Evolutionary conservation across 2,888 invertebrate species (phyloP).

Genomic region (Agriopis leucophaearia): DNA sequence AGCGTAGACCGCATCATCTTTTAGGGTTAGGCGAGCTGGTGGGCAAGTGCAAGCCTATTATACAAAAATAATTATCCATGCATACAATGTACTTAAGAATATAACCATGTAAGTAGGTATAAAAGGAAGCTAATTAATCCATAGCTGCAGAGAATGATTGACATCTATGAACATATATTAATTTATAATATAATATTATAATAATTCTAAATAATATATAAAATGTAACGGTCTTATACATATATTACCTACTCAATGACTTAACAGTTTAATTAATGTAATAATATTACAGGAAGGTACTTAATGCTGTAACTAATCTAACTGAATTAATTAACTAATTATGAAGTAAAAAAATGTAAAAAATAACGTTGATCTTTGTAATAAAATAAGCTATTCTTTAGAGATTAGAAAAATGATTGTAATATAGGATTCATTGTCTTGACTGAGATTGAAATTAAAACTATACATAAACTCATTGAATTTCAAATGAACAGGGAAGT

Average conservation of each 20-base stretch:
- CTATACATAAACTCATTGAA: conserved; percentile 23
- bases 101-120: too few relatives aligned
- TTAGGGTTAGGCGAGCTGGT: too few relatives aligned
- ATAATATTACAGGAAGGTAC: too few relatives aligned
- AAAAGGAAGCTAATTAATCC: neutral
- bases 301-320: too few relatives aligned
- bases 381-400: neutral
- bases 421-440: conserved; percentile 15
- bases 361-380: neutral
- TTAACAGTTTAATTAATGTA: neutral
- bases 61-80: too few relatives aligned
- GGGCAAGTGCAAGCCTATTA: too few relatives aligned
- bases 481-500: conserved; percentile 38
- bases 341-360: neutral
- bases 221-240: neutral
- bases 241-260: neutral
- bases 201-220: neutral
- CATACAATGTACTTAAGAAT: too few relatives aligned
- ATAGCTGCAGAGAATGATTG: neutral
- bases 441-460: conserved; percentile 6
- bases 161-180: too few relatives aligned
- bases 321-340: too few relatives aligned
- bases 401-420: neutral
- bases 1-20: too few relatives aligned
- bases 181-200: too few relatives aligned